A percentile compares a stretch with the other conserved stretches of the same genome.
phyloP scores from a whole-genome alignment of 2,888 invertebrate genomes.

The Psylliodes chrysocephalus region DNA sequence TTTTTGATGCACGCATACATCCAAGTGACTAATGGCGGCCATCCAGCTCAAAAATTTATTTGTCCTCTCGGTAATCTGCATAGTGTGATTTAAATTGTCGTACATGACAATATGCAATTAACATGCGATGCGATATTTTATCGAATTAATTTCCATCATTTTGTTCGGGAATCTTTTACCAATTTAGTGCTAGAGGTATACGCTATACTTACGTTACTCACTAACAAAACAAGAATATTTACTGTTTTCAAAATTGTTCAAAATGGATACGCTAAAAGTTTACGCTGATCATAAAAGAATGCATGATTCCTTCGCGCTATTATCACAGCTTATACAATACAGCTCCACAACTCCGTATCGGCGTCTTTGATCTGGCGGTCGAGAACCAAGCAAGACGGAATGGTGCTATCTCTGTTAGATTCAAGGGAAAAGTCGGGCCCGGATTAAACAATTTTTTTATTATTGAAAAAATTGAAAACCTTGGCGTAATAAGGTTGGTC shows the following conservation, averaged over 20 bases:
- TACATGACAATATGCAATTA: conserved; percentile 56
- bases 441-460: too few relatives aligned
- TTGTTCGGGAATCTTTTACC: conserved; percentile 15
- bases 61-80: conserved; percentile 54
- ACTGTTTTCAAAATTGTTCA: background rate
- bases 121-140: conserved; percentile 52
- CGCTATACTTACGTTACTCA: background rate
- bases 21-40: conserved; percentile 29
- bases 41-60: conserved; percentile 54
- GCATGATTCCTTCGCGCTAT: too few relatives aligned
- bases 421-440: too few relatives aligned
- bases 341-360: too few relatives aligned
- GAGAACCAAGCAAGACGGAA: too few relatives aligned
- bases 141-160: conserved; percentile 31
- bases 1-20: conserved; percentile 52
- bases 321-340: too few relatives aligned
- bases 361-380: too few relatives aligned
- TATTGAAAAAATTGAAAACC: too few relatives aligned
- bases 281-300: too few relatives aligned
- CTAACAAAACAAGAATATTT: background rate
- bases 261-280: background rate
- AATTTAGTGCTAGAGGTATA: background rate
- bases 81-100: conserved; percentile 56
- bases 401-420: too few relatives aligned
- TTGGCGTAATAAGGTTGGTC: too few relatives aligned